Conservation (phyloP, 2,113 vertebrate genomes). For the Rhinolophus ferrumequinum region DNA sequence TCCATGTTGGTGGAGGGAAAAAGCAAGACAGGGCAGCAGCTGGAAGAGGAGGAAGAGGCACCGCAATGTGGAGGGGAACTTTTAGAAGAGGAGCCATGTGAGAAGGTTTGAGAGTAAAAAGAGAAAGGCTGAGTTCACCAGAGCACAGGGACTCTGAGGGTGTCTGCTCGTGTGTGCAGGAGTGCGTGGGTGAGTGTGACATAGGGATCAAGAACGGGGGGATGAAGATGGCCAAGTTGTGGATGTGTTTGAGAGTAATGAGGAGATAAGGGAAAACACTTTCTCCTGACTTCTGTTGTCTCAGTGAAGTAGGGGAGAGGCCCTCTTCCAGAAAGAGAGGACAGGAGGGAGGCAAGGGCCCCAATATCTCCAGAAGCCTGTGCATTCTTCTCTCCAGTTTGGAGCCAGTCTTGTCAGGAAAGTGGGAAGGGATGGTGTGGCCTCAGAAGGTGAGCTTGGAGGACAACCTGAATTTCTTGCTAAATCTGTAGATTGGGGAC, state of each 20-base stretch:
- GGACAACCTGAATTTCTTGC: not conserved
- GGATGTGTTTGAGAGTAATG: not conserved
- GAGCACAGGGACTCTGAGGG: not conserved
- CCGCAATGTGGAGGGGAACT: accelerated
- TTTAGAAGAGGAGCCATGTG: too few species aligned
- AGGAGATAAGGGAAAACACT: too few species aligned
- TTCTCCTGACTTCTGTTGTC: not conserved
- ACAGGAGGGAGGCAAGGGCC: not conserved
- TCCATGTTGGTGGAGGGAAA: accelerated
- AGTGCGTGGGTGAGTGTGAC: not conserved
- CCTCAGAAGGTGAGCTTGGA: not conserved
- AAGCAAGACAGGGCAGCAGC: accelerated
- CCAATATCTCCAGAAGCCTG: not conserved
- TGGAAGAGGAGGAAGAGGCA: not conserved
- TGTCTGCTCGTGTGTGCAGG: not conserved
- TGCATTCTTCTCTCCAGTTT: not conserved
- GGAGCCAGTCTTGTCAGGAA: not conserved
- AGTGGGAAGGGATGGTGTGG: not conserved
- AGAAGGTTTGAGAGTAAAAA: not conserved
- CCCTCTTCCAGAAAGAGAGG: not conserved
- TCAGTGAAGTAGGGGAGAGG: not conserved
- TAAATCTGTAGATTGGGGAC: not conserved
- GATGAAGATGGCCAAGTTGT: not conserved
- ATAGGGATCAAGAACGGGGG: not conserved
- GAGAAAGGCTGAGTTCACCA: not conserved